Evolutionary conservation across 2,888 invertebrate species (phyloP).

Genomic region (Bimastos eiseni): DNA sequence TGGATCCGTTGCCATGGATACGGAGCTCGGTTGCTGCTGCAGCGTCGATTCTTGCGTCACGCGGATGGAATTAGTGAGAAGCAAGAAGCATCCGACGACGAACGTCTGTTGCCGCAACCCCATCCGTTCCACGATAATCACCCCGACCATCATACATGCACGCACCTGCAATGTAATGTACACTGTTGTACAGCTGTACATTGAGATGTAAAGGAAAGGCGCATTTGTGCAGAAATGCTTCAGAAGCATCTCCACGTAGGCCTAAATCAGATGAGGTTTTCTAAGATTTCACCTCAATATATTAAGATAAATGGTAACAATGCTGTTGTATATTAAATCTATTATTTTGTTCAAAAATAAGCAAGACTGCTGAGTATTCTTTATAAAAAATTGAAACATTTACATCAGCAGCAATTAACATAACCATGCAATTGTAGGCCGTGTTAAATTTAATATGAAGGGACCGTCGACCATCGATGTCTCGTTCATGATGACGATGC

Average conservation of each 20-base stretch:
- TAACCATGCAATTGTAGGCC: too few species aligned
- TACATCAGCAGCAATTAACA: too few species aligned
- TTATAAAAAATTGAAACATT: too few species aligned
- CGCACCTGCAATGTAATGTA: background rate
- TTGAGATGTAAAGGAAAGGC: background rate
- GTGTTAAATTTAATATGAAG: too few species aligned
- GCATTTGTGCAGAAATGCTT: background rate
- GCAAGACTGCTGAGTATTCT: too few species aligned
- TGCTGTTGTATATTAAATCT: background rate
- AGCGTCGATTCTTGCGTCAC: background rate
- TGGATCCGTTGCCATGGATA: background rate
- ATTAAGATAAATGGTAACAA: background rate
- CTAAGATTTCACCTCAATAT: too few species aligned
- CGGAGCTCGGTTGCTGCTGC: background rate
- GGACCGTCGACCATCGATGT: too few species aligned
- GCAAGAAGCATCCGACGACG: background rate
- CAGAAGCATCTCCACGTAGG: background rate
- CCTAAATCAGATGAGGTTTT: too few species aligned
- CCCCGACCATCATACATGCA: background rate
- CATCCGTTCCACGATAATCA: background rate
- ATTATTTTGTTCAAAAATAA: background rate
- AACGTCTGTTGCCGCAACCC: background rate
- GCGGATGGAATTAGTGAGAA: background rate
- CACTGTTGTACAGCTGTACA: background rate
- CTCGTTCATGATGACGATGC: too few species aligned